phyloP scores from a whole-genome alignment of 2,113 vertebrate species.

The Paradisaea rubra region DNA sequence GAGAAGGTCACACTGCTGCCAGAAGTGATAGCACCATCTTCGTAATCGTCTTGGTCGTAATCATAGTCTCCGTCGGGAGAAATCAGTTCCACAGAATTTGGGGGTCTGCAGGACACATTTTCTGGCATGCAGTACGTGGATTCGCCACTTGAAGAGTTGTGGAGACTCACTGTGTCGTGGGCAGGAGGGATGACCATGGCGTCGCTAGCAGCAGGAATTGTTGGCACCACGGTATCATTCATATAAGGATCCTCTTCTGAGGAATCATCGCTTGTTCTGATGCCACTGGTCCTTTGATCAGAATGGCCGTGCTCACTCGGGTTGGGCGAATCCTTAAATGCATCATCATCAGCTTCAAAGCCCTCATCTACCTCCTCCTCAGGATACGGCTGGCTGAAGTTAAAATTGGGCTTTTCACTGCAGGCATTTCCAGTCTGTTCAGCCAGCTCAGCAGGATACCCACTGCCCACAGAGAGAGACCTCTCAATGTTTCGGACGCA shows the following conservation, averaged over 20 bases:
- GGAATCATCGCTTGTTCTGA: slow-evolving; percentile 93
- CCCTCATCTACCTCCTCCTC: slow-evolving; percentile 95
- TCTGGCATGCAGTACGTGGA: slow-evolving; percentile 79
- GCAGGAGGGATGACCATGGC: slow-evolving; percentile 49
- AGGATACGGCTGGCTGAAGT: slow-evolving; percentile 79
- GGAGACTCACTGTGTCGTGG: slow-evolving; percentile 63
- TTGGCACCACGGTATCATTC: slow-evolving; percentile 81
- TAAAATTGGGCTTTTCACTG: slow-evolving; percentile 72
- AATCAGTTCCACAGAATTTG: slow-evolving; percentile 77
- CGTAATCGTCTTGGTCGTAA: slow-evolving; percentile 88
- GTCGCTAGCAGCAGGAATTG: slow-evolving; percentile 41
- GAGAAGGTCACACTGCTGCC: slow-evolving; percentile 87
- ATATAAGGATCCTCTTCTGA: slow-evolving; percentile 96
- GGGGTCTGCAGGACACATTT: slow-evolving; percentile 65
- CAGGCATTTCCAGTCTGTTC: background rate
- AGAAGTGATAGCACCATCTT: slow-evolving; percentile 85
- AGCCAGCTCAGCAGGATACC: slow-evolving; percentile 27
- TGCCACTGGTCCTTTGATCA: slow-evolving; percentile 94
- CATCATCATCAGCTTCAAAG: slow-evolving; percentile 90
- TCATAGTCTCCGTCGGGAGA: slow-evolving; percentile 87
- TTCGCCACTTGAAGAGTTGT: slow-evolving; percentile 73
- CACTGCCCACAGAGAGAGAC: slow-evolving; percentile 72
- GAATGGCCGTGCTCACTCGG: slow-evolving; percentile 94
- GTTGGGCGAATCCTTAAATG: slow-evolving; percentile 95
- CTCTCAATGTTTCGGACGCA: slow-evolving; percentile 92